Conservation (phyloP, 2,113 vertebrate genomes). For the Desmodus rotundus region DNA sequence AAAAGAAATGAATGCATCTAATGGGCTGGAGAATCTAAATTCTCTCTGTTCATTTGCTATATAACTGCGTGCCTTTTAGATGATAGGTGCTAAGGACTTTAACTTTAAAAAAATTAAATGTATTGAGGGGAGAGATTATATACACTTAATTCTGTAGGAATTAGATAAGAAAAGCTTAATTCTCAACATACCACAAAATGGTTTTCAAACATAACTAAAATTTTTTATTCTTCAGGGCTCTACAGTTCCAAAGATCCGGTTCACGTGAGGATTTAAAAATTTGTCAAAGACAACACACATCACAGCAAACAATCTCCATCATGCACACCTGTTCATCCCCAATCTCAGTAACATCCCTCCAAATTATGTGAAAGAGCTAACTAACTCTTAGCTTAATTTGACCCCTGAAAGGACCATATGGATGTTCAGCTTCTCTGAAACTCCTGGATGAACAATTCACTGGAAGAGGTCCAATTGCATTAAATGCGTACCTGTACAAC, state of each 20-base stretch:
- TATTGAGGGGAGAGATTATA: not conserved
- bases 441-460: not conserved
- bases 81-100: not conserved
- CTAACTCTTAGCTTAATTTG: not conserved
- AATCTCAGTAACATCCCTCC: not conserved
- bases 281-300: not conserved
- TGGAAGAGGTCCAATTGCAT: not conserved
- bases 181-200: not conserved
- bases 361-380: not conserved
- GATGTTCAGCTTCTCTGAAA: not conserved
- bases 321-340: not conserved
- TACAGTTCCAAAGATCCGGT: conserved; percentile 1
- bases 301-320: not conserved
- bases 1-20: not conserved
- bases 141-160: not conserved
- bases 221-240: not conserved
- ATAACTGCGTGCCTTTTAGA: not conserved
- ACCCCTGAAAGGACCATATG: not conserved
- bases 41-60: not conserved
- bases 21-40: not conserved
- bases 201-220: not conserved
- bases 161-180: not conserved
- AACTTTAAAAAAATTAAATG: not conserved
- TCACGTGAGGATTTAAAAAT: not conserved
- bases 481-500: not conserved